A percentile compares a stretch with the other conserved stretches of the same genome.
Conservation (phyloP, 2,113 vertebrate species). For the Calypte anna region DNA sequence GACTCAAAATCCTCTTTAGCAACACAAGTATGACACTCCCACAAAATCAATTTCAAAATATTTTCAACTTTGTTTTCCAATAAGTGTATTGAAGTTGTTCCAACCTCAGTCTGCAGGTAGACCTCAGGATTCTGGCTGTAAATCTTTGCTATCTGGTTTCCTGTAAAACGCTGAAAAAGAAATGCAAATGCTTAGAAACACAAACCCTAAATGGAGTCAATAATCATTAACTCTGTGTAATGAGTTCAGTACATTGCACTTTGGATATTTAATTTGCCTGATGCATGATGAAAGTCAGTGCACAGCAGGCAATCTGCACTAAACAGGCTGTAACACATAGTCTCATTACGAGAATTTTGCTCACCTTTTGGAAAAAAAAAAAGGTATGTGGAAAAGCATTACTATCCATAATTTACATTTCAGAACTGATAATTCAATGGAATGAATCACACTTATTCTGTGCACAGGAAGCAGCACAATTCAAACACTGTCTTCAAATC, state of each 20-base stretch:
- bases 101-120: slow-evolving; percentile 88
- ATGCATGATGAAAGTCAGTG: slow-evolving; percentile 38
- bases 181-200: slow-evolving; percentile 67
- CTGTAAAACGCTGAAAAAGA: slow-evolving; percentile 91
- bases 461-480: not conserved
- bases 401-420: slow-evolving; percentile 53
- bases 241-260: slow-evolving; percentile 35
- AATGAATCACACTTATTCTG: not conserved
- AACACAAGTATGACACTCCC: not conserved
- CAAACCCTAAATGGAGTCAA: slow-evolving; percentile 56
- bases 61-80: slow-evolving; percentile 12
- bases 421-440: slow-evolving; percentile 52
- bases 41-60: not conserved
- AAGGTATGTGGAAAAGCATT: slow-evolving; percentile 26
- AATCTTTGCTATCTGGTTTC: slow-evolving; percentile 95
- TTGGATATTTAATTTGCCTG: slow-evolving; percentile 41
- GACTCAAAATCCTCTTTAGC: not conserved
- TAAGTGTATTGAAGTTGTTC: slow-evolving; percentile 22
- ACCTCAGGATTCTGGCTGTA: slow-evolving; percentile 76
- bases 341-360: slow-evolving; percentile 65
- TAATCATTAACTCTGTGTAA: slow-evolving; percentile 64
- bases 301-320: slow-evolving; percentile 56
- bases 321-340: slow-evolving; percentile 55
- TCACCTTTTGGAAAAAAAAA: slow-evolving; percentile 51
- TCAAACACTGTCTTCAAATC: not conserved